Evolutionary conservation across 2,888 invertebrate genomes (phyloP), one percentile per base, ranked within the genome.

Genomic region (Hydrotaea diabolus): DNA sequence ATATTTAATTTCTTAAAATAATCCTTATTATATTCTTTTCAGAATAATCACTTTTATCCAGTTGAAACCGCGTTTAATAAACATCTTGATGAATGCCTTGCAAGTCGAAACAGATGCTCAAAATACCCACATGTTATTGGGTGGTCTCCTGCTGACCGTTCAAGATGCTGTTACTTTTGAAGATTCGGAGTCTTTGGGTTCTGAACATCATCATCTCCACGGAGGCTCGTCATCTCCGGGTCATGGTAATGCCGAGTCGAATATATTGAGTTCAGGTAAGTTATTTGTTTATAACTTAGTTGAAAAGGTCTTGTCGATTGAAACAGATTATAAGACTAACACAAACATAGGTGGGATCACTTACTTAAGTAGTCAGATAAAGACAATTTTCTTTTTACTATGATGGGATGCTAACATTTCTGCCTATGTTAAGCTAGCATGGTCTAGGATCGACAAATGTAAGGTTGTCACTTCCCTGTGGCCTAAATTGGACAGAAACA

Each of bases 51-150:
- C 95, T 0, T 96, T 96, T 88, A 94, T 94, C 15, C 95, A 95
- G 88, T 92, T 97, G 7, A 96, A 96, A 89, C 94, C 96, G 0
- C 93, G 96, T 49, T 93, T 97, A 11, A 95, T 96, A 93, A 96
- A 97, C 91, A 94, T 97, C 31, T 93, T 98, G 19, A 96, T 97
- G 92, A 96, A 95, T 90, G 96, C 97, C 2, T 93, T 98, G 23
- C 95, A 96, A 93, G 96, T 96, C 64, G 98, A 98, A 92, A 94
- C 94, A 0, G 98, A 98, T 93, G 94, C 97, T 0, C 94, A 95
- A 87, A 98, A 98, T 92, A 96, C 97, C 2, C 97, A 98, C 90
- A 96, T 97, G 95, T 93, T 98, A 46, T 93, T 98, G 49, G 97
- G 97, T 66, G 96, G 96, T 8, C 93, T 97, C 62, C 93, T 96